phyloP scores from a whole-genome alignment of 30 jellyfish, hydroid and myxozoan species.

The Aurelia aurita region DNA sequence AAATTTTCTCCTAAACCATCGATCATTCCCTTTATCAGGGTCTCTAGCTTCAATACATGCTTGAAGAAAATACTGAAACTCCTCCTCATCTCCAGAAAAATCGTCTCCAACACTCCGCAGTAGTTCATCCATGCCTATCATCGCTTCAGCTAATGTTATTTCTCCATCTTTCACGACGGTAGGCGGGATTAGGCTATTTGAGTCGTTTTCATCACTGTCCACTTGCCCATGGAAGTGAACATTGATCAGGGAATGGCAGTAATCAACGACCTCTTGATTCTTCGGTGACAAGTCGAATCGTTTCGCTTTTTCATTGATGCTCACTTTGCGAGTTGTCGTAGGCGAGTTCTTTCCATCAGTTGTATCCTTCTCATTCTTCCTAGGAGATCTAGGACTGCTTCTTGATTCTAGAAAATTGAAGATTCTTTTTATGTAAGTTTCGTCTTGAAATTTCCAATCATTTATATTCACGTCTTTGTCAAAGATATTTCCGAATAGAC shows the following conservation, averaged over 20 bases:
- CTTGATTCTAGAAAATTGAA: slow-evolving; percentile 9
- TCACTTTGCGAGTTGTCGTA: not conserved
- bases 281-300: slow-evolving; percentile 79
- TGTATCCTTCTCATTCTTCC: not conserved
- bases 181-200: slow-evolving; percentile 47
- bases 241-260: slow-evolving; percentile 75
- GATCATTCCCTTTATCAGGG: slow-evolving; percentile 21
- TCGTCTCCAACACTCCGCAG: slow-evolving; percentile 79
- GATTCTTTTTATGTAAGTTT: not conserved
- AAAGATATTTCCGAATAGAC: not conserved
- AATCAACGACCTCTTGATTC: slow-evolving; percentile 61
- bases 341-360: not conserved
- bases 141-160: slow-evolving; percentile 50
- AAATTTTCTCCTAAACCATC: slow-evolving; percentile 48
- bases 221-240: slow-evolving; percentile 71
- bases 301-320: not conserved
- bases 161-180: slow-evolving; percentile 9
- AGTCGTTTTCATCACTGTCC: slow-evolving; percentile 7
- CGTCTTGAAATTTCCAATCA: not conserved
- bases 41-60: slow-evolving; percentile 68
- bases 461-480: not conserved
- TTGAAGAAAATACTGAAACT: slow-evolving; percentile 60
- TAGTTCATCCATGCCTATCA: slow-evolving; percentile 64
- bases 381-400: not conserved
- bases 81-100: slow-evolving; percentile 94